These are phyloP conservation scores for Crotalus viridis DNA, from an alignment of 2,113 vertebrate species.

Conservation along the genomic window DNA sequence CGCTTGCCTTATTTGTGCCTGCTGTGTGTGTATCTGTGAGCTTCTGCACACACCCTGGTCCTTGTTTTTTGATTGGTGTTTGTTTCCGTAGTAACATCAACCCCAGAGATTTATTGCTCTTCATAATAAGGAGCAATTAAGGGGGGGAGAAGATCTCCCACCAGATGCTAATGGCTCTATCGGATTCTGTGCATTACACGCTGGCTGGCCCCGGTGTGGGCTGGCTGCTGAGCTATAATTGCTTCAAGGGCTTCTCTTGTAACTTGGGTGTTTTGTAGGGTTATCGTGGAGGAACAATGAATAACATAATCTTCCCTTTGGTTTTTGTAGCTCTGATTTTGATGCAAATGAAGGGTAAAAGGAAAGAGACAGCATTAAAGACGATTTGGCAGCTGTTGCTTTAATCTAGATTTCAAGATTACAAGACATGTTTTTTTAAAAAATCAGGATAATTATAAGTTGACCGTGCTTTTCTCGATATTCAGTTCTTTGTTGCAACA, in stretches of 20 bases:
- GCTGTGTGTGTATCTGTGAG: neutral
- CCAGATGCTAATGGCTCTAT: neutral
- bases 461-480: neutral
- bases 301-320: slow-evolving; percentile 42
- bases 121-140: neutral
- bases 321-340: slow-evolving; percentile 44
- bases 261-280: slow-evolving; percentile 36
- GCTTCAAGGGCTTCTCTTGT: slow-evolving; percentile 30
- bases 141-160: slow-evolving; percentile 21
- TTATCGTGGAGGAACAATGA: slow-evolving; percentile 51
- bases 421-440: neutral
- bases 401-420: neutral
- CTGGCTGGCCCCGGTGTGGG: neutral
- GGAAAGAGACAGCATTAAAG: slow-evolving; percentile 38
- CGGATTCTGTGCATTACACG: slow-evolving; percentile 9
- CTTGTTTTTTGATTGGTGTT: slow-evolving; percentile 4
- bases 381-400: slow-evolving; percentile 7
- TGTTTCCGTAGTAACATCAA: slow-evolving; percentile 9
- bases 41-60: neutral
- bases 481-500: neutral
- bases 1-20: neutral
- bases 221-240: neutral
- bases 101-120: slow-evolving; percentile 13
- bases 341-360: slow-evolving; percentile 35
- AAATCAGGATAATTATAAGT: neutral